A percentile compares a stretch with the other conserved stretches of the same genome.
Conservation (phyloP, 2,888 invertebrate genomes). For the Philereme vetulata region DNA sequence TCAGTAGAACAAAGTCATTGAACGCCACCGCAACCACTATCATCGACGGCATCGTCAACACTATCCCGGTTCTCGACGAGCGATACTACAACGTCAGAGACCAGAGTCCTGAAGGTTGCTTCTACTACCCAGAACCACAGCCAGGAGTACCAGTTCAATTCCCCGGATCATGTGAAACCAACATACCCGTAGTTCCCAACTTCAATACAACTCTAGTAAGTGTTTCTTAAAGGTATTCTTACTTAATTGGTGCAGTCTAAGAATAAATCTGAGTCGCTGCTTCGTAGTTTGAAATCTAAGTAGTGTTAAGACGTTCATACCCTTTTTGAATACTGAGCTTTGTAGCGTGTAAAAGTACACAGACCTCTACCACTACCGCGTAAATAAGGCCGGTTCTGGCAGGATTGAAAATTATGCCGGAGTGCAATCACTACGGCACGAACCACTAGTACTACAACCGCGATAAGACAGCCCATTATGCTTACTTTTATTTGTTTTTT, state of each 20-base stretch:
- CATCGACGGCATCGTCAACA: constrained; percentile 46
- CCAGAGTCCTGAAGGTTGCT: constrained; percentile 59
- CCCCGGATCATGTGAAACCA: constrained; percentile 62
- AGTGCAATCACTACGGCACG: too few relatives aligned
- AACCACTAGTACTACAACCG: constrained; percentile 37
- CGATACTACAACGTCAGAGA: constrained; percentile 52
- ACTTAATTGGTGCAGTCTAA: too few relatives aligned
- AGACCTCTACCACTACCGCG: too few relatives aligned
- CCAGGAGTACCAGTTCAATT: constrained; percentile 57
- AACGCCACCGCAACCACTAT: constrained; percentile 28
- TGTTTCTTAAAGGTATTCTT: neutral
- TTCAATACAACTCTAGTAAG: constrained; percentile 42
- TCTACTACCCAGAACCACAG: constrained; percentile 62
- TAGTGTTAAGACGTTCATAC: too few relatives aligned
- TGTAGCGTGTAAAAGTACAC: too few relatives aligned
- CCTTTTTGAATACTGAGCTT: too few relatives aligned
- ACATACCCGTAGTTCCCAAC: constrained; percentile 50
- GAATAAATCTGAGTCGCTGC: too few relatives aligned
- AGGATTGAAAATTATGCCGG: too few relatives aligned
- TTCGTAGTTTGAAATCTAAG: too few relatives aligned
- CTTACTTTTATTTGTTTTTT: too few relatives aligned
- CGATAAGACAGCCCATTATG: too few relatives aligned
- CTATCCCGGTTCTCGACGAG: constrained; percentile 51
- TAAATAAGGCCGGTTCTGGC: too few relatives aligned
- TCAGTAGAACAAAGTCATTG: constrained; percentile 57